Evolutionary conservation across 2,797 vertebrate species (phyloP), one percentile per base, ranked within the genome.

Genomic region (Amphiprion clarkii): DNA sequence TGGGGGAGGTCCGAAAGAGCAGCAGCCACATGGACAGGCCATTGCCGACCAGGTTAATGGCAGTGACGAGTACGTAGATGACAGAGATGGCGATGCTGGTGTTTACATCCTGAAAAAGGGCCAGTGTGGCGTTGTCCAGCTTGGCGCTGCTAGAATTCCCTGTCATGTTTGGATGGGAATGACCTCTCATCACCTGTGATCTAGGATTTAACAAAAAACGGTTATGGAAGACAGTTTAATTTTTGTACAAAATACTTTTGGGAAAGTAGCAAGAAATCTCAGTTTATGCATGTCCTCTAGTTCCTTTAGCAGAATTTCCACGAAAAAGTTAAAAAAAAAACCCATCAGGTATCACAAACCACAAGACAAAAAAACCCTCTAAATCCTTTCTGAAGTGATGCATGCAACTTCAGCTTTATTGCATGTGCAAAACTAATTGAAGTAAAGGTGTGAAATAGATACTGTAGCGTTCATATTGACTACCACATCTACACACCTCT

Each of bases 21-120:
- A 99, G 95, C 5, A 99, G 92, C 96, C 96, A 98, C 72, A 99
- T 91, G 11, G 97, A 97, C 46, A 97, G 78, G 3, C 95, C 75
- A n/a, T 99, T 99, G 4, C 96, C 97, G 0, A 93, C 90, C 65
- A 98, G 90, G 88, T 96, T 98, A 17, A 97, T 79, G 12, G 76
- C 0, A 1, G 92, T 95, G 78, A 98, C 93, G 2, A 97, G 0
- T 1, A 95, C 57, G 74, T 99, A 99, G 14, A 98, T 84, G 21
- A 63, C 36, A 0, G 97, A 95, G 62, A 97, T 94, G 6, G 71
- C 78, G 7, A 82, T 65, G 10, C 90, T 91, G 59, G 94, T 72
- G 3, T 76, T 49, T 12, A 53, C 73, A 71, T 94, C 87, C 54
- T 87, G 81, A 31, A 99, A 95, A 90, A 97, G 88, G 44, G 60